Base-by-base conservation (phyloP, 1,140 invertebrate genomes). In the Idris sp. region DNA sequence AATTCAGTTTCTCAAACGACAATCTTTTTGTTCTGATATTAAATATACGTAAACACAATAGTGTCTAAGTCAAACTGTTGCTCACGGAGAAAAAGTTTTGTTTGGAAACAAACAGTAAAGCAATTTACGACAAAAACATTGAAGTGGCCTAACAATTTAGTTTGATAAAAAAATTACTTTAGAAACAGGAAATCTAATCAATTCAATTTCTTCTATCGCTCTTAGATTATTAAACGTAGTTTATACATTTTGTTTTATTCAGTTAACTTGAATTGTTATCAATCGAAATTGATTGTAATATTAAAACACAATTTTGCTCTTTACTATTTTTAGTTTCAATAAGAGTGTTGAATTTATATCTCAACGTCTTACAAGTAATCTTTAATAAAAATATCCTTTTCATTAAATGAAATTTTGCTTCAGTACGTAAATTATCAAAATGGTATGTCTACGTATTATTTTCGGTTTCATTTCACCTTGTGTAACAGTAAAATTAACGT, bases 21-120 rank as follows among this genome's bases (percentile, higher is more conserved):
- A 26, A 41, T 43, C 22, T 53, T 56, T 35, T 56, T 56, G 40
- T 14, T 19, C 16, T 0, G 28, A 56, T 56, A 43, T 16, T 43
- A 26, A 33, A 56, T 43, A 33, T 40, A 49, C 30, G 15, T 49
- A 53, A 53, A 43, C 53, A 44, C 30, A 19, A 16, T 14, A 35
- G 35, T 25, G 14, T 44, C 19, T 11, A 44, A 58, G 30, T 58
- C 40, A 44, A 44, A 44, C 38, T 58, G 53, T 44, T 58, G 28
- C 28, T 58, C 18, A 11, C 8, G 0, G 16, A 44, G 30, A 44
- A 58, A 58, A 58, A 56, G 33, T 53, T 53, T 43, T 56, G 16
- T 41, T 43, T 36, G 18, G 40, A 46, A 59, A 56, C 35, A 58
- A 46, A 26, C 19, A 16, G 33, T 15, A 19, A 46, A 59, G 14